Conservation (phyloP, 1,140 invertebrate species). For the Thrips palmi region DNA sequence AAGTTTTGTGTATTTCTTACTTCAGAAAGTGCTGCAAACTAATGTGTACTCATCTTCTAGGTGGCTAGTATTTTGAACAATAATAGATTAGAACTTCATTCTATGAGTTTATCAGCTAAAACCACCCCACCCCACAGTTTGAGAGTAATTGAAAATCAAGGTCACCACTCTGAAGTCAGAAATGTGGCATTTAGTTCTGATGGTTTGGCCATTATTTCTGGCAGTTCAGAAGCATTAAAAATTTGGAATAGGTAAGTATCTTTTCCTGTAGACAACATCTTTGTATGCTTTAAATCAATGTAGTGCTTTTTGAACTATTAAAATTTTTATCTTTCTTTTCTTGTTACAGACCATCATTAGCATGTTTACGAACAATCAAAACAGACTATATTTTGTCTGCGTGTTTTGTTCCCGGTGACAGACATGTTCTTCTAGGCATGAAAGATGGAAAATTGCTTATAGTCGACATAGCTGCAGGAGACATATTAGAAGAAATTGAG, state of each 20-base stretch:
- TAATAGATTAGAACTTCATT: conserved; percentile 49
- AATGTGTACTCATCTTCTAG: conserved; percentile 17
- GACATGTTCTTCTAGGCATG: conserved; percentile 73
- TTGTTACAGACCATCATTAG: conserved; percentile 41
- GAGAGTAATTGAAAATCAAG: conserved; percentile 37
- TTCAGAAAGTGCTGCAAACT: too few relatives aligned
- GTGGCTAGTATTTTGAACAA: conserved; percentile 37
- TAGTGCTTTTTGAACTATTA: not conserved
- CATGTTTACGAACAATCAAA: conserved; percentile 64
- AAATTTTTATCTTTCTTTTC: conserved; percentile 2
- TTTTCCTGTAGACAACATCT: conserved; percentile 2
- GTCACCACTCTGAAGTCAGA: conserved; percentile 79
- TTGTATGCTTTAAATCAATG: not conserved
- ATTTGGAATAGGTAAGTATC: conserved; percentile 69
- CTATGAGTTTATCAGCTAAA: conserved; percentile 29
- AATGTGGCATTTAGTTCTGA: conserved; percentile 81
- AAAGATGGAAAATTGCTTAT: conserved; percentile 75
- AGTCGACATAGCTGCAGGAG: conserved; percentile 65
- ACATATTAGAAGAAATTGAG: conserved; percentile 52
- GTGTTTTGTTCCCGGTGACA: conserved; percentile 81
- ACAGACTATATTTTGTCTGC: conserved; percentile 48
- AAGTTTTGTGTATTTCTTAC: too few relatives aligned
- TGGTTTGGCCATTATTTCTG: conserved; percentile 66
- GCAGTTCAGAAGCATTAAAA: conserved; percentile 72
- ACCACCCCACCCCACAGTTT: conserved; percentile 31